phyloP scores from a whole-genome alignment of 2,113 vertebrate genomes.

The Elephantulus edwardii region DNA sequence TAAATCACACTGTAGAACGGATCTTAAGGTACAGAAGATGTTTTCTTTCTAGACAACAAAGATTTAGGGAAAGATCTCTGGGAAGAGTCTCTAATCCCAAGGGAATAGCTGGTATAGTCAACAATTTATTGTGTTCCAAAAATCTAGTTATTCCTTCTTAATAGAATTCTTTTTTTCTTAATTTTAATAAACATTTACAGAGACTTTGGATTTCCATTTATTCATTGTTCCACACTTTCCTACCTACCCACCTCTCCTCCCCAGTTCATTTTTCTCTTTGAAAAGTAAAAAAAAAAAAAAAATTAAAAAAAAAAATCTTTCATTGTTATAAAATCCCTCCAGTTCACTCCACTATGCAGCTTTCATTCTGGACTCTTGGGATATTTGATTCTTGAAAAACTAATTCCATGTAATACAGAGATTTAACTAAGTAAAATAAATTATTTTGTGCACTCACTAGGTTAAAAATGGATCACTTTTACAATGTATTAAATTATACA shows the following conservation, averaged over 20 bases:
- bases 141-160: background rate
- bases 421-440: background rate
- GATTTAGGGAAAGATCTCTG: background rate
- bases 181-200: no score
- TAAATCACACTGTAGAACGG: rapidly evolving
- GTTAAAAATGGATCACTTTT: background rate
- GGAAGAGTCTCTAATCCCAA: background rate
- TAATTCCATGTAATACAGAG: background rate
- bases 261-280: no score
- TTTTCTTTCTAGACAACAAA: background rate
- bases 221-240: no score
- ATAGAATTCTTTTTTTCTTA: no score
- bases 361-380: no score
- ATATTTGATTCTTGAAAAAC: conserved; percentile 43
- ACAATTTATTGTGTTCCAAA: background rate
- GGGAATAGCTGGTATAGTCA: background rate
- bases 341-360: no score
- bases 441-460: background rate
- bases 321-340: no score
- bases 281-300: no score
- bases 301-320: no score
- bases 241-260: no score
- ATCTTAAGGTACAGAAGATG: background rate
- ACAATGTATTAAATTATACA: background rate
- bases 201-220: no score